A percentile compares a stretch with the other conserved stretches of the same genome.
These are phyloP conservation scores for Sphaerophoria rueppellii DNA, from an alignment of 2,888 invertebrate species.

Conservation along the genomic window DNA sequence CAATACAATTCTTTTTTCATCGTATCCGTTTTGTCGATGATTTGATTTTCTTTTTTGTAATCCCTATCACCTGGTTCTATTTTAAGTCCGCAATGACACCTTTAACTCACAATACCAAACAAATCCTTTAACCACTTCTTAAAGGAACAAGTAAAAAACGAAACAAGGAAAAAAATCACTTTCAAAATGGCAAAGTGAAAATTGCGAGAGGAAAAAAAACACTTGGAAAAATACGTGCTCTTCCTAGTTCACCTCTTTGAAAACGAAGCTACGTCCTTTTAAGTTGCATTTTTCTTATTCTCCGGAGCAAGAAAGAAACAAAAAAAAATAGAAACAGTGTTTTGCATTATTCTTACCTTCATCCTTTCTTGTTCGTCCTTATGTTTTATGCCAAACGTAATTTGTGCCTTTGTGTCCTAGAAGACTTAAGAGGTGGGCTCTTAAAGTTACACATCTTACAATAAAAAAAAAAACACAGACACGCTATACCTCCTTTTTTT, in stretches of 20 bases:
- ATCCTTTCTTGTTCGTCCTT: constrained; percentile 6
- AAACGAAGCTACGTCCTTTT: background rate
- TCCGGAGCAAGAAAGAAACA: background rate
- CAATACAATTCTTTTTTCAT: background rate
- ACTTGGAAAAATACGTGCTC: background rate
- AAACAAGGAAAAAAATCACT: background rate
- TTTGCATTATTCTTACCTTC: constrained; percentile 1
- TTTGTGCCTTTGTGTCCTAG: constrained; percentile 17
- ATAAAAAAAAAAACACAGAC: background rate
- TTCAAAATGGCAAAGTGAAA: constrained; percentile 6
- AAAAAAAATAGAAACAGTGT: constrained; percentile 4
- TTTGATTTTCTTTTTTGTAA: background rate
- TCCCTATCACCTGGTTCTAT: background rate
- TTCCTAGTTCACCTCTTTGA: constrained; percentile 14
- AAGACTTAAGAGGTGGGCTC: constrained; percentile 38
- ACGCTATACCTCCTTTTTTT: no score
- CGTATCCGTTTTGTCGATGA: background rate
- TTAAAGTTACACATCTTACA: constrained; percentile 41
- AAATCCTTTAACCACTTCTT: constrained; percentile 9
- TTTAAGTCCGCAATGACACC: background rate
- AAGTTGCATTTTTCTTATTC: constrained; percentile 29
- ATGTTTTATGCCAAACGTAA: constrained; percentile 37
- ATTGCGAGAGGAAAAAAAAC: background rate
- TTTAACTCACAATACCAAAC: constrained; percentile 5
- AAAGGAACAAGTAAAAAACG: background rate